These are phyloP conservation scores for Andrena minutula DNA, from an alignment of 2,888 invertebrate species.

Conservation along the genomic window DNA sequence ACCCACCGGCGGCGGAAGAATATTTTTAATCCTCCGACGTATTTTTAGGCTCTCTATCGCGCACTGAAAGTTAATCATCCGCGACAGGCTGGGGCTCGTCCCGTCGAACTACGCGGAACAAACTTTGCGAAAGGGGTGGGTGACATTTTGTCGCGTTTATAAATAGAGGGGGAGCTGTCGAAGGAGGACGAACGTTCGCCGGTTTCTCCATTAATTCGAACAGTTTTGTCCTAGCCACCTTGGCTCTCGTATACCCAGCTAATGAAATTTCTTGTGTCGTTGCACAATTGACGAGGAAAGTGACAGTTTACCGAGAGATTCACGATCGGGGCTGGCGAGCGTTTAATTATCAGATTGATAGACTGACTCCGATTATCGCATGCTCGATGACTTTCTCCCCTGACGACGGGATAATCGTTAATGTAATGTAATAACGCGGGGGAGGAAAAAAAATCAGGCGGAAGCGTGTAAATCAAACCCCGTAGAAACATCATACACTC, in stretches of 20 bases:
- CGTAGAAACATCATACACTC: conserved; percentile 48
- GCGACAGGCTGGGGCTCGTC: conserved; percentile 25
- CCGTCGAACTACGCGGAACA: conserved; percentile 46
- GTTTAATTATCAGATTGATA: conserved; percentile 58
- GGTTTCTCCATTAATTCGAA: background rate
- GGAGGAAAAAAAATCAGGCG: conserved; percentile 59
- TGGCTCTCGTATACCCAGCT: background rate
- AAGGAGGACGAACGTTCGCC: background rate
- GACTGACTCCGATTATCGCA: conserved; percentile 52
- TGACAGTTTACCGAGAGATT: conserved; percentile 31
- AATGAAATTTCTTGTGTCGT: conserved; percentile 35
- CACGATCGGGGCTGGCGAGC: conserved; percentile 9
- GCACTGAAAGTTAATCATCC: conserved; percentile 31
- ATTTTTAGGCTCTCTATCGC: conserved; percentile 38
- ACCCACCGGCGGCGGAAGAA: background rate
- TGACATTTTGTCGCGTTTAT: conserved; percentile 30
- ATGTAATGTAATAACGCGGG: conserved; percentile 57
- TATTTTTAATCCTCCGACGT: conserved; percentile 43
- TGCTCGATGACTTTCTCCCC: conserved; percentile 60
- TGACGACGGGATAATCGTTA: conserved; percentile 50
- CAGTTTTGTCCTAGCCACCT: background rate
- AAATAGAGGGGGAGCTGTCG: conserved; percentile 28
- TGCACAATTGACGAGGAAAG: conserved; percentile 1
- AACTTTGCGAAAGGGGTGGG: conserved; percentile 42
- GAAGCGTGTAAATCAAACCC: conserved; percentile 53